Conservation (phyloP, 1,140 invertebrate species). For the Magallana ariakensis region DNA sequence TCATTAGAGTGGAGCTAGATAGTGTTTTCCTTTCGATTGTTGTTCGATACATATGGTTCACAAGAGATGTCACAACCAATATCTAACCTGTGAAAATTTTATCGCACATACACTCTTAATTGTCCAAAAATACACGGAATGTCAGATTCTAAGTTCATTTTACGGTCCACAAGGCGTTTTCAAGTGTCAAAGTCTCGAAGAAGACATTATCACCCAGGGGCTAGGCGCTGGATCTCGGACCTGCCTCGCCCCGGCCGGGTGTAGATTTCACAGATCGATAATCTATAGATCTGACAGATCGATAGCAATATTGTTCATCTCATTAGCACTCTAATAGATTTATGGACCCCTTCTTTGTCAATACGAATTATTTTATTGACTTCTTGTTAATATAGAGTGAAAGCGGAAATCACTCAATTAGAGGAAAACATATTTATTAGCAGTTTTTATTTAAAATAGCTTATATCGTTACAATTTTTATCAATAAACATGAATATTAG, state of each 20-base stretch:
- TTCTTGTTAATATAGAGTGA: neutral
- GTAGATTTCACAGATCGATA: slow-evolving; percentile 30
- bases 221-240: slow-evolving; percentile 2
- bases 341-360: neutral
- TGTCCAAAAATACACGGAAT: slow-evolving; percentile 15
- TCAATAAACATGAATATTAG: too few relatives aligned
- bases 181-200: slow-evolving; percentile 12
- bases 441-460: too few relatives aligned
- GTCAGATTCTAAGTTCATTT: slow-evolving; percentile 4
- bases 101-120: slow-evolving; percentile 18
- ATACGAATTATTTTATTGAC: slow-evolving; percentile 14
- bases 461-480: too few relatives aligned
- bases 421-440: too few relatives aligned
- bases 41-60: neutral
- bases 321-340: slow-evolving; percentile 25
- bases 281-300: slow-evolving; percentile 25
- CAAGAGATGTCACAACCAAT: neutral
- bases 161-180: slow-evolving; percentile 25
- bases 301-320: slow-evolving; percentile 15
- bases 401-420: neutral
- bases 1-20: too few relatives aligned
- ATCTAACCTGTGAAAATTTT: slow-evolving; percentile 4
- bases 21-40: neutral
- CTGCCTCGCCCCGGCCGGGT: neutral
- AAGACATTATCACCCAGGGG: slow-evolving; percentile 32